A percentile compares a stretch with the other conserved stretches of the same genome.
Conservation (phyloP, 2,797 vertebrate genomes). For the Premnoplex brunnescens region DNA sequence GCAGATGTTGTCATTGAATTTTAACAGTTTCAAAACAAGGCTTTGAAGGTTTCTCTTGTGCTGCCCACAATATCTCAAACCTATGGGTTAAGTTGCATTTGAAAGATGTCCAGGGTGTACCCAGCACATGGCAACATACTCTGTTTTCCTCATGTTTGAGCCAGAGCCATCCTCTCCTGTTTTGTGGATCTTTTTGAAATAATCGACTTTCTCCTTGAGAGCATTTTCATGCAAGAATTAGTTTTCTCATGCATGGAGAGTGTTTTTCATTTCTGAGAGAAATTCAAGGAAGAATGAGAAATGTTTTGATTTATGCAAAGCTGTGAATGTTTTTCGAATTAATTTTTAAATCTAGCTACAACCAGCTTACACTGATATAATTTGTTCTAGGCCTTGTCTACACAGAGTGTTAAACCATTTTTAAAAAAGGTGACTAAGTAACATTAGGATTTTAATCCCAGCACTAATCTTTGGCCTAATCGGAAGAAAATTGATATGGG, state of each 20-base stretch:
- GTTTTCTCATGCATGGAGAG: constrained; percentile 24
- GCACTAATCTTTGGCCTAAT: background rate
- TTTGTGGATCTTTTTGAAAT: constrained; percentile 17
- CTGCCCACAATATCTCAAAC: background rate
- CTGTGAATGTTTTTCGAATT: constrained; percentile 47
- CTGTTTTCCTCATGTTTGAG: background rate
- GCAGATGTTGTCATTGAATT: background rate
- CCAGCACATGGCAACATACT: background rate
- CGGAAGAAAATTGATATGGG: background rate
- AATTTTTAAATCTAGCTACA: constrained; percentile 45
- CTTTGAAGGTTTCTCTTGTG: background rate
- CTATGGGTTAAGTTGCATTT: background rate
- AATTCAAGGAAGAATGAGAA: constrained; percentile 38
- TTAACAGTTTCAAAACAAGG: background rate
- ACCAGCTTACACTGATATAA: background rate
- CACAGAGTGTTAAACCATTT: background rate
- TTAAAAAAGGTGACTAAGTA: background rate
- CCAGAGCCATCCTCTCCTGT: background rate
- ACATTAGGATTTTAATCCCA: background rate
- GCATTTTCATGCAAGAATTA: constrained; percentile 44
- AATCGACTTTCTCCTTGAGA: constrained; percentile 27
- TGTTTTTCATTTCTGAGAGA: constrained; percentile 26
- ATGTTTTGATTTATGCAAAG: constrained; percentile 49
- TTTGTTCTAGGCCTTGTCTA: constrained; percentile 15
- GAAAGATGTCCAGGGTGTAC: background rate